phyloP scores from a whole-genome alignment of 2,113 vertebrate species.

The Pluvialis apricaria region DNA sequence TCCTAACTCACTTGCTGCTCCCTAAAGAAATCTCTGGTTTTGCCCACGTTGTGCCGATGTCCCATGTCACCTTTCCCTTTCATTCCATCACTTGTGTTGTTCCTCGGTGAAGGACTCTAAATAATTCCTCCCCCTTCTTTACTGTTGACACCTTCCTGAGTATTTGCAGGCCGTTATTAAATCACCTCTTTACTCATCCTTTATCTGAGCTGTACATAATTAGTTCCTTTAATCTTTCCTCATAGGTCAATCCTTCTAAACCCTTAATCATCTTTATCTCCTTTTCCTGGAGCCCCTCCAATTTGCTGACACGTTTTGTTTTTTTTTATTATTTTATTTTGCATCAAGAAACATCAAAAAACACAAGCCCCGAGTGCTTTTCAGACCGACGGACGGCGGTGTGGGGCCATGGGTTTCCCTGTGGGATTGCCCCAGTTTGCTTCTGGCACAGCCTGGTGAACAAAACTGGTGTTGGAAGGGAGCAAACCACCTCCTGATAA shows the following conservation, averaged over 20 bases:
- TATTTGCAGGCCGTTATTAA: slow-evolving; percentile 62
- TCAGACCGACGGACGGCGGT: background rate
- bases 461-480: background rate
- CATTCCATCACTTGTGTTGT: background rate
- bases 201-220: slow-evolving; percentile 70
- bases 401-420: background rate
- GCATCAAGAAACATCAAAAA: background rate
- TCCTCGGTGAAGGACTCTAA: slow-evolving; percentile 10
- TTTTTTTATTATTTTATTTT: background rate
- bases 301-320: slow-evolving; percentile 3
- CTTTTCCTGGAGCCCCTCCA: slow-evolving; percentile 55
- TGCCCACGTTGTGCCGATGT: background rate
- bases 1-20: background rate
- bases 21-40: background rate
- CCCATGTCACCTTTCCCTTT: slow-evolving; percentile 11
- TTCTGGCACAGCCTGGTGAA: background rate
- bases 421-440: background rate
- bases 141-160: slow-evolving; percentile 44
- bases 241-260: slow-evolving; percentile 69
- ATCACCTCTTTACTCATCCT: slow-evolving; percentile 66
- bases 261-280: slow-evolving; percentile 67
- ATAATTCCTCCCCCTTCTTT: slow-evolving; percentile 16
- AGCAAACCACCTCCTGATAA: background rate
- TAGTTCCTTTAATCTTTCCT: slow-evolving; percentile 72
- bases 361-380: background rate